Conservation (phyloP, 2,888 invertebrate species). For the Embidobia sp. region DNA sequence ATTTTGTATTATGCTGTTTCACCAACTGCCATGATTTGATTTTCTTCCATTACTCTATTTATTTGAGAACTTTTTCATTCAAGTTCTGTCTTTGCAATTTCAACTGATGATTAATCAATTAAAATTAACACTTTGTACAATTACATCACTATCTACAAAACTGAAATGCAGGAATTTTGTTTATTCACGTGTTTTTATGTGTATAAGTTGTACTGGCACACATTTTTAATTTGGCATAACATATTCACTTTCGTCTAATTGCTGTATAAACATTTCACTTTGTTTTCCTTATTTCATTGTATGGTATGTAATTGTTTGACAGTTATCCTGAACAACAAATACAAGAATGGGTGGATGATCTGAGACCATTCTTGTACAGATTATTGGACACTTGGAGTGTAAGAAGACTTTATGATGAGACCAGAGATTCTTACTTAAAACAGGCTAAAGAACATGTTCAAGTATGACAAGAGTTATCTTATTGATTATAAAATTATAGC, state of each 20-base stretch:
- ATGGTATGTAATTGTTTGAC: no score
- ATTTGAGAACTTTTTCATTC: no score
- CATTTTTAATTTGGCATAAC: conserved; percentile 8
- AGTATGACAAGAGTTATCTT: conserved; percentile 33
- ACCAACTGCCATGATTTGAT: no score
- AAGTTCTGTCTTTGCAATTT: no score
- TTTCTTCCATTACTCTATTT: no score
- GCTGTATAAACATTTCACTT: background rate
- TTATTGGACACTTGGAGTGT: conserved; percentile 52
- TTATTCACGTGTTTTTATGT: background rate
- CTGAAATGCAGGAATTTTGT: no score
- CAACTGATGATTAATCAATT: no score
- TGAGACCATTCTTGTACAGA: conserved; percentile 33
- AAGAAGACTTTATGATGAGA: conserved; percentile 40
- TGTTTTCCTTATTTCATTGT: background rate
- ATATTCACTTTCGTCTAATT: background rate
- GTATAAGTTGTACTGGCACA: background rate
- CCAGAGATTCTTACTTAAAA: conserved; percentile 43
- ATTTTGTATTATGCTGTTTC: no score
- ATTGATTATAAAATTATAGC: background rate
- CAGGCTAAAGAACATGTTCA: conserved; percentile 58
- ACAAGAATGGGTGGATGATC: conserved; percentile 35
- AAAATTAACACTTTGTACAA: no score
- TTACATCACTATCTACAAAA: no score
- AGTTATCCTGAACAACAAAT: conserved; percentile 38